These are phyloP conservation scores for Nothocercus nigrocapillus DNA, from an alignment of 2,113 vertebrate species.

Conservation along the genomic window DNA sequence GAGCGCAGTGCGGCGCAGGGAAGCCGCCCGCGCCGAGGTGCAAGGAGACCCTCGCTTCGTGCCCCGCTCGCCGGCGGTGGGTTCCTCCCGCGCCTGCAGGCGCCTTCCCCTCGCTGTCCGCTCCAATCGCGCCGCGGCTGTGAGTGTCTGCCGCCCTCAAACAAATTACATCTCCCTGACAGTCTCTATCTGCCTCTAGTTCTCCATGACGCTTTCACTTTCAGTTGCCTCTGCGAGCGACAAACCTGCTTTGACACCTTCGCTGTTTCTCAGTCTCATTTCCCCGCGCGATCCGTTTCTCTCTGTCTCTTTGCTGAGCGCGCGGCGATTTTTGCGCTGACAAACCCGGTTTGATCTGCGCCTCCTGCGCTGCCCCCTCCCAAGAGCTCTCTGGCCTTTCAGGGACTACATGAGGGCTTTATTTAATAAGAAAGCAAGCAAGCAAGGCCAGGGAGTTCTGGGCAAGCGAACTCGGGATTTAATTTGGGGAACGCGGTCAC, in stretches of 20 bases:
- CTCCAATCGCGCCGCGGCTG: background rate
- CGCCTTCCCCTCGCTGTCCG: slow-evolving; percentile 22
- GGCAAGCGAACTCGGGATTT: slow-evolving; percentile 7
- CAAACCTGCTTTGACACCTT: slow-evolving; percentile 91
- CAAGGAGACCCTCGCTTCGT: too few relatives aligned
- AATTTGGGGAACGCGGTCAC: background rate
- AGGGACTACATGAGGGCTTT: slow-evolving; percentile 28
- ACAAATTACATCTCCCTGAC: slow-evolving; percentile 91
- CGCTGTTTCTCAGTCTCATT: slow-evolving; percentile 70
- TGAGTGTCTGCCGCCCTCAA: slow-evolving; percentile 74
- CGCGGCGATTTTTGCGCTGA: slow-evolving; percentile 15
- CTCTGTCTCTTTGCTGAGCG: background rate
- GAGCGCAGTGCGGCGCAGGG: too few relatives aligned
- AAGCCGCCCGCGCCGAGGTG: too few relatives aligned
- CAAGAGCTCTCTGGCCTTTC: background rate
- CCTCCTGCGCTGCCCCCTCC: background rate
- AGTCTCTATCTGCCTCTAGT: slow-evolving; percentile 86
- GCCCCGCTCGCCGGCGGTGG: background rate
- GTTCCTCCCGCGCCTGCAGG: background rate
- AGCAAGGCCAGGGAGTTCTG: background rate
- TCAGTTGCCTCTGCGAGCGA: slow-evolving; percentile 79
- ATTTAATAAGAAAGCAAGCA: background rate
- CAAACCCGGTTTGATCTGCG: slow-evolving; percentile 47
- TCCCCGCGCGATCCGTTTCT: background rate
- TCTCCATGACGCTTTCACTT: slow-evolving; percentile 79